Evolutionary conservation across 2,797 vertebrate species (phyloP).

Genomic region (Clamator glandarius): DNA sequence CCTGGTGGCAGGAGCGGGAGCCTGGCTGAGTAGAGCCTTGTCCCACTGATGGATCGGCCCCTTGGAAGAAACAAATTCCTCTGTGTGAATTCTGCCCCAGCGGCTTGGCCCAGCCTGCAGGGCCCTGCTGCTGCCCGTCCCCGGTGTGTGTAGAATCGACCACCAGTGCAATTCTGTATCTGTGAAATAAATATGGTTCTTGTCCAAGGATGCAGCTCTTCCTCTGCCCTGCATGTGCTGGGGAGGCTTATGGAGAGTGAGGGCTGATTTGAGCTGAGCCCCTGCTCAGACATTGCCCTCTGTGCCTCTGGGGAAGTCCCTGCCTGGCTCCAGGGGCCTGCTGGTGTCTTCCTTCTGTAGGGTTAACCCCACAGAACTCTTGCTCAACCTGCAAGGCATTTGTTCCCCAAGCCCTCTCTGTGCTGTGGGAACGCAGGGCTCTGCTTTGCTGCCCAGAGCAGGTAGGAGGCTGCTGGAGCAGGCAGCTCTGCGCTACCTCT

Average conservation of each 20-base stretch:
- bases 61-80: slow-evolving; percentile 31
- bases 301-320: neutral
- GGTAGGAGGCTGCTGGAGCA: slow-evolving; percentile 15
- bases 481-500: neutral
- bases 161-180: slow-evolving; percentile 66
- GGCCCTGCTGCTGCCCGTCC: slow-evolving; percentile 22
- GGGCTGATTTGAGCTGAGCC: neutral
- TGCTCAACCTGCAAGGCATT: neutral
- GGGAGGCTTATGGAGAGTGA: neutral
- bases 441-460: neutral
- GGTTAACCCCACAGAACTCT: neutral
- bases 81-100: slow-evolving; percentile 59
- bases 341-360: neutral
- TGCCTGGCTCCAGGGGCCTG: neutral
- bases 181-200: slow-evolving; percentile 71
- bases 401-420: neutral
- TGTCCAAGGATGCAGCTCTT: neutral
- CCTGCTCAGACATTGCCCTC: neutral
- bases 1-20: neutral
- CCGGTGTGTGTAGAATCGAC: slow-evolving; percentile 34
- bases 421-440: neutral
- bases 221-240: rapidly evolving
- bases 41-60: neutral
- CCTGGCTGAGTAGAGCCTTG: neutral
- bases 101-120: neutral